A percentile compares a stretch with the other conserved stretches of the same genome.
phyloP scores from a whole-genome alignment of 2,888 invertebrate species.

The Drosophila prolongata region DNA sequence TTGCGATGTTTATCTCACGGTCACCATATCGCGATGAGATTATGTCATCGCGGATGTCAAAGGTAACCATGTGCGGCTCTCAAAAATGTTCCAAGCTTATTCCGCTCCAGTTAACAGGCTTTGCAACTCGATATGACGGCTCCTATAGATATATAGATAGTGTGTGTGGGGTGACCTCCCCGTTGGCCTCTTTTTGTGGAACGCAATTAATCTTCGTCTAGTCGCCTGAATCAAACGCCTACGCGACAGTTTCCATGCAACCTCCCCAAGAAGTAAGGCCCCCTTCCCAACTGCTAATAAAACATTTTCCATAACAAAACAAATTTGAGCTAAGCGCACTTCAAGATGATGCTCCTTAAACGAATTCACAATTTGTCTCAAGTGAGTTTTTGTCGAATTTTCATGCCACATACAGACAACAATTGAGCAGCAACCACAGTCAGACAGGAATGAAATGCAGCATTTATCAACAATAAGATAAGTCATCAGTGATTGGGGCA shows the following conservation, averaged over 20 bases:
- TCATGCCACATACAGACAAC: slow-evolving; percentile 57
- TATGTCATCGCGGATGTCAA: slow-evolving; percentile 54
- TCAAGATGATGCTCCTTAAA: slow-evolving; percentile 60
- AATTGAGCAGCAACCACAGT: slow-evolving; percentile 54
- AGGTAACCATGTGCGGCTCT: slow-evolving; percentile 49
- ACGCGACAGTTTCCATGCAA: slow-evolving; percentile 44
- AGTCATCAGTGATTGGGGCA: slow-evolving; percentile 55
- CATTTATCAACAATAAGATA: slow-evolving; percentile 54
- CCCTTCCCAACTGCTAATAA: slow-evolving; percentile 20
- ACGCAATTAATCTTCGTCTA: slow-evolving; percentile 73
- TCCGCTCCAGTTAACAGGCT: slow-evolving; percentile 53
- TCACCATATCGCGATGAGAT: slow-evolving; percentile 46
- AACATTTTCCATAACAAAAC: slow-evolving; percentile 59
- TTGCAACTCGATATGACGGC: slow-evolving; percentile 34
- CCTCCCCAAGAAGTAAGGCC: slow-evolving; percentile 22
- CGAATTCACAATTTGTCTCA: slow-evolving; percentile 80
- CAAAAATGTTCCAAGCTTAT: slow-evolving; percentile 52
- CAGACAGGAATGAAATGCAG: slow-evolving; percentile 36
- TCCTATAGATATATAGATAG: slow-evolving; percentile 5
- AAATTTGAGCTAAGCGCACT: slow-evolving; percentile 69
- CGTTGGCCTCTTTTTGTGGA: slow-evolving; percentile 49
- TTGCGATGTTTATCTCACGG: slow-evolving; percentile 61
- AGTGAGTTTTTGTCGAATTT: slow-evolving; percentile 78
- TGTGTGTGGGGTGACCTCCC: slow-evolving; percentile 40
- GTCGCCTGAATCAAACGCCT: slow-evolving; percentile 62